Evolutionary conservation across 2,113 vertebrate genomes (phyloP), one percentile per base, ranked within the genome.

Genomic region (Argyrosomus japonicus): DNA sequence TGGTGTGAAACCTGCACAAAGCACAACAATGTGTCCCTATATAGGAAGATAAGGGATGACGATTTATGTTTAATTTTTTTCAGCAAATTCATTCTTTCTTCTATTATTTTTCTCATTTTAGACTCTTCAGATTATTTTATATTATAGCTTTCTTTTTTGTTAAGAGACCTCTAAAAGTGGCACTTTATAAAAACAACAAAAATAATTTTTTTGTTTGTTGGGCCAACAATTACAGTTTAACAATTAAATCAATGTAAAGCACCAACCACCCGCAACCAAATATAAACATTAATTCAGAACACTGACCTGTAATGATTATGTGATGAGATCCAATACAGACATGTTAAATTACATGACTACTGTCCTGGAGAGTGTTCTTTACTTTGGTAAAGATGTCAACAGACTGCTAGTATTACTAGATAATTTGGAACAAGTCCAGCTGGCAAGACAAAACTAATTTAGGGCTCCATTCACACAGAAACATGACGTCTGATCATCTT

Each of bases 361-460:
- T 29, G n/a, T 19, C 5, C 6, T 19, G 57, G 6, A n/a, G 60
- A 72, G 45, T 36, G 4, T 17, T 5, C 18, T 62, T 8, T 63
- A 36, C 10, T 11, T 36, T 19, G 27, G 9, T 21, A 62, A 61
- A 65, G 11, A 47, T 15, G 7, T 1, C 83, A 77, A 53, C 15
- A 61, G 45, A 51, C 5, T 32, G 18, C 25, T 29, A 57, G 9
- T 21, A 23, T 18, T 69, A 29, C 27, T 60, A 3, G 21, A 64
- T 43, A 23, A 65, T 61, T 25, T 18, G 40, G 27, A 6, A 5
- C 2, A 1, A 23, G 62, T 61, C 68, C 76, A 69, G 43, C 5
- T 85, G 72, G 72, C 70, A 76, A 57, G 15, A 60, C 51, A 74
- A 67, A 36, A 56, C 12, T 32, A 64, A 15, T 68, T 32, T 40